A percentile compares a stretch with the other conserved stretches of the same genome.
Evolutionary conservation across 2,888 invertebrate species (phyloP).

Genomic region (Bedellia somnulentella): DNA sequence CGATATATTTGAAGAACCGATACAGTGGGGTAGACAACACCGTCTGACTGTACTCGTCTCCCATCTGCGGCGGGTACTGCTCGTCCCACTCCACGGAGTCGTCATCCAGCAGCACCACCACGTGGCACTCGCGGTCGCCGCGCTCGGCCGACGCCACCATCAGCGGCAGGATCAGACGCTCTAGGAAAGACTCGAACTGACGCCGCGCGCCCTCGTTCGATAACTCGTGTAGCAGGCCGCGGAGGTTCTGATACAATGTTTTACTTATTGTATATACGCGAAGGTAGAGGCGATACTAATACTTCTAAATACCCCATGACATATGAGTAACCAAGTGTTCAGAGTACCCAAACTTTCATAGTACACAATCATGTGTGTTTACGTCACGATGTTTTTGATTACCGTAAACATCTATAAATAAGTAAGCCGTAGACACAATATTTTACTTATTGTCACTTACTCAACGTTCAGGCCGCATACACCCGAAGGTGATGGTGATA

Average conservation of each 20-base stretch:
- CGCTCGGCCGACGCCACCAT: slow-evolving; percentile 94
- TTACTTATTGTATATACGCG: no score
- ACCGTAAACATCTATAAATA: no score
- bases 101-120: slow-evolving; percentile 94
- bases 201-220: slow-evolving; percentile 99
- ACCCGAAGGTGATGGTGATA: no score
- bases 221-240: slow-evolving; percentile 94
- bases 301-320: no score
- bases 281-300: no score
- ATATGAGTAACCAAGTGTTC: no score
- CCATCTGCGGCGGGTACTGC: slow-evolving; percentile 99
- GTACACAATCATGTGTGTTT: no score
- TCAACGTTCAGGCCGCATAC: no score
- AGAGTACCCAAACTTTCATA: no score
- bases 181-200: slow-evolving; percentile 95
- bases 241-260: slow-evolving; percentile 72
- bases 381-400: no score
- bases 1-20: slow-evolving; percentile 98
- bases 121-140: slow-evolving; percentile 97
- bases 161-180: slow-evolving; percentile 90
- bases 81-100: slow-evolving; percentile 98
- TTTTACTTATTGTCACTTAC: no score
- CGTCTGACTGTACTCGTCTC: slow-evolving; percentile 97
- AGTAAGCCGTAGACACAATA: no score
- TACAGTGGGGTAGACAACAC: slow-evolving; percentile 95